A percentile compares a stretch with the other conserved stretches of the same genome.
Conservation (phyloP, 2,113 vertebrate genomes). For the Phoxinus phoxinus region DNA sequence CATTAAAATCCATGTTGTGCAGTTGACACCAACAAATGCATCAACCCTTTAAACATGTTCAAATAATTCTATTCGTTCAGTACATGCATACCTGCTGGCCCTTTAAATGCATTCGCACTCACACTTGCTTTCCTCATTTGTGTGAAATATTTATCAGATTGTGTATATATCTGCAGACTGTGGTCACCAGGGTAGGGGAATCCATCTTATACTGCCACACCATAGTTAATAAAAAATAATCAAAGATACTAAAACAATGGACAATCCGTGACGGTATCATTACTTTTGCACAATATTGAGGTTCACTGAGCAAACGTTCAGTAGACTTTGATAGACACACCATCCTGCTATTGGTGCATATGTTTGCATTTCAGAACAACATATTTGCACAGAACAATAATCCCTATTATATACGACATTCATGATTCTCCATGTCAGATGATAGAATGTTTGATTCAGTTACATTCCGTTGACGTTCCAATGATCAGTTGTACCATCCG, state of each 20-base stretch:
- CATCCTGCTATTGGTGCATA: constrained; percentile 34
- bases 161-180: constrained; percentile 49
- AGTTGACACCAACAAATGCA: constrained; percentile 68
- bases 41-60: constrained; percentile 77
- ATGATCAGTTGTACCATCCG: constrained; percentile 41
- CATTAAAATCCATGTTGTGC: constrained; percentile 42
- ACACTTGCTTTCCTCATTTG: constrained; percentile 37
- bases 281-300: constrained; percentile 54
- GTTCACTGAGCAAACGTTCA: constrained; percentile 36
- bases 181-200: constrained; percentile 50
- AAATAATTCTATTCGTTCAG: constrained; percentile 57
- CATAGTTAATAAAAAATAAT: constrained; percentile 41
- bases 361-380: constrained; percentile 41
- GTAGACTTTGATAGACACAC: constrained; percentile 48
- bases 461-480: constrained; percentile 53
- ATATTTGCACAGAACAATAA: constrained; percentile 31
- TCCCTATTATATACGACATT: constrained; percentile 58
- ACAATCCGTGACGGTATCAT: constrained; percentile 52
- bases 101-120: constrained; percentile 57
- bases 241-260: constrained; percentile 48
- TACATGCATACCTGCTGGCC: constrained; percentile 56
- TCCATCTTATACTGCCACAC: constrained; percentile 57
- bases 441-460: constrained; percentile 67
- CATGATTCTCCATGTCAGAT: constrained; percentile 62
- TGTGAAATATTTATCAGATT: constrained; percentile 19